A percentile compares a stretch with the other conserved stretches of the same genome.
Conservation (phyloP, 2,888 invertebrate genomes). For the Opisthograptis luteolata region DNA sequence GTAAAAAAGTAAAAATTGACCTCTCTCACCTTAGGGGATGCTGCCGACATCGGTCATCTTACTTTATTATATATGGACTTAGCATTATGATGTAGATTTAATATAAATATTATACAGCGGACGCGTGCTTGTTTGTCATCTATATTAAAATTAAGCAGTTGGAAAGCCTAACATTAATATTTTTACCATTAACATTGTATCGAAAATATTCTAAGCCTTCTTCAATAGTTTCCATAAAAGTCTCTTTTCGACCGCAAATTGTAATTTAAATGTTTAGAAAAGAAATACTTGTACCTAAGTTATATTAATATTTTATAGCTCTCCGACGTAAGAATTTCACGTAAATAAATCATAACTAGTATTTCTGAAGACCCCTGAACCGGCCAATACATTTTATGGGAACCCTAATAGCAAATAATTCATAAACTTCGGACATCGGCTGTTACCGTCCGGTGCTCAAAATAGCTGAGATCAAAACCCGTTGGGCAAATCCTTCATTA, state of each 20-base stretch:
- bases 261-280: not conserved
- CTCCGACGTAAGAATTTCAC: slow-evolving; percentile 29
- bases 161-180: slow-evolving; percentile 7
- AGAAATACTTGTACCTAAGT: not conserved
- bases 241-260: slow-evolving; percentile 1
- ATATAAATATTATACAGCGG: slow-evolving; percentile 14
- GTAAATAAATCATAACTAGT: slow-evolving; percentile 38
- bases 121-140: slow-evolving; percentile 15
- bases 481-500: slow-evolving; percentile 71
- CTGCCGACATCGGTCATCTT: slow-evolving; percentile 44
- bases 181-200: slow-evolving; percentile 15
- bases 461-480: slow-evolving; percentile 62
- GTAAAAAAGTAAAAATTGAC: slow-evolving; percentile 46
- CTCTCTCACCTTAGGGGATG: slow-evolving; percentile 51
- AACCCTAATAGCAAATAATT: slow-evolving; percentile 75
- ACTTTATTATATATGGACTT: slow-evolving; percentile 32
- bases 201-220: slow-evolving; percentile 14
- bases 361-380: slow-evolving; percentile 36
- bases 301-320: slow-evolving; percentile 15
- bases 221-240: slow-evolving; percentile 1
- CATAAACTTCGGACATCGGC: slow-evolving; percentile 72
- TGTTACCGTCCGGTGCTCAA: slow-evolving; percentile 46
- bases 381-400: slow-evolving; percentile 65
- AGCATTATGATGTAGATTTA: slow-evolving; percentile 33
- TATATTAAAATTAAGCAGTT: slow-evolving; percentile 17